A percentile compares a stretch with the other conserved stretches of the same genome.
These are phyloP conservation scores for Drosophila tripunctata DNA, from an alignment of 2,888 invertebrate genomes.

Conservation along the genomic window DNA sequence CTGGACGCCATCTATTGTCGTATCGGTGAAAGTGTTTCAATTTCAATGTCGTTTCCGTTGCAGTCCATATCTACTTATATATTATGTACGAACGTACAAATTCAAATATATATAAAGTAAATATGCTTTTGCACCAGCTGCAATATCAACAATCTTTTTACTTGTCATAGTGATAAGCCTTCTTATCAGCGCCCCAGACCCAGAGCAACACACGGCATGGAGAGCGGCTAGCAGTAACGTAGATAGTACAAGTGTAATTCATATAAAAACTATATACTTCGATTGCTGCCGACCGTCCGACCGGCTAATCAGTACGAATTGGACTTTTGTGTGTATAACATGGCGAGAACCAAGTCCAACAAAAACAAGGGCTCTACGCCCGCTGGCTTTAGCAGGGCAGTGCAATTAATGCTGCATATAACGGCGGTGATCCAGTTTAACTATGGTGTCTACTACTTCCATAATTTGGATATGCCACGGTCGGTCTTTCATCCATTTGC, in stretches of 20 bases:
- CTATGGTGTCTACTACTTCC: slow-evolving; percentile 89
- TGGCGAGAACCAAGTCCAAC: slow-evolving; percentile 60
- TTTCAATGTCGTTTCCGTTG: background rate
- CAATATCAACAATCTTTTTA: slow-evolving; percentile 19
- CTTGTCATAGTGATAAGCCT: slow-evolving; percentile 43
- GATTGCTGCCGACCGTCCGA: slow-evolving; percentile 14
- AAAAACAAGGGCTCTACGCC: slow-evolving; percentile 66
- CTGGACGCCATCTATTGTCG: background rate
- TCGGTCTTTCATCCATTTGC: slow-evolving; percentile 85
- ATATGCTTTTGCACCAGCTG: background rate
- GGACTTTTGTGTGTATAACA: slow-evolving; percentile 52
- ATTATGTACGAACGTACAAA: background rate
- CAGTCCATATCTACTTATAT: background rate
- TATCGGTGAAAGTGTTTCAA: slow-evolving; percentile 36
- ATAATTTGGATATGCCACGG: slow-evolving; percentile 86
- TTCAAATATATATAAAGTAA: background rate
- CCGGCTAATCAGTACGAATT: slow-evolving; percentile 61
- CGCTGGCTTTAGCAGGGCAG: slow-evolving; percentile 71
- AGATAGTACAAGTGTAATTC: slow-evolving; percentile 9
- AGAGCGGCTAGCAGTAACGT: background rate
- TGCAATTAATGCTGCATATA: slow-evolving; percentile 85
- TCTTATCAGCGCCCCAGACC: slow-evolving; percentile 38
- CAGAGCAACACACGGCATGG: slow-evolving; percentile 7
- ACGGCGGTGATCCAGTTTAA: slow-evolving; percentile 88
- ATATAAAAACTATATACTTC: slow-evolving; percentile 20